Base-by-base conservation (phyloP, 2,113 vertebrate species). In the Herpailurus yagouaroundi region DNA sequence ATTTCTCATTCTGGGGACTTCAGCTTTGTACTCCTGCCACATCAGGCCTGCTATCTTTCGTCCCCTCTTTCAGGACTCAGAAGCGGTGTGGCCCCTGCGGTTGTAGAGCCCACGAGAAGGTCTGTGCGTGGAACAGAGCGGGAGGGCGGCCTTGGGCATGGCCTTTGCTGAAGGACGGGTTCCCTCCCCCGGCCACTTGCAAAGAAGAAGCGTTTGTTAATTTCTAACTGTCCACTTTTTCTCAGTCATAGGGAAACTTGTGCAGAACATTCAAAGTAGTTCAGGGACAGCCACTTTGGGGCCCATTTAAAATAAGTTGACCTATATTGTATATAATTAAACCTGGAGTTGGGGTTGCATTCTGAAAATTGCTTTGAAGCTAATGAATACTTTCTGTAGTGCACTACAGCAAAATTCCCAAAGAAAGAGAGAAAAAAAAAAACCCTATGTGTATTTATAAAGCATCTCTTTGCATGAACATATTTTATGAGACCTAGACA, bases 241-340 rank as follows among this genome's bases (percentile, higher is more conserved):
- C 45, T 74, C 88, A 55, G n/a, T 45, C n/a, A 60, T 13, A 50
- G 36, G 50, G 77, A 95, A 85, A 86, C 31, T 93, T 77, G 50
- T 33, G 77, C 1, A 36, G 63, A 95, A 76, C 77, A 64, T 41
- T 19, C 9, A 41, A 63, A 95, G 68, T 96, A 79, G 50, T 95
- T 96, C 93, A 93, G n/a, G 85, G 25, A 48, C 52, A 94, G 73
- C 36, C 69, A 69, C 82, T 57, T 36, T 31, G 31, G 85, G 81
- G 33, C 91, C 85, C 80, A 27, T 94, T 85, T 95, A 73, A 95
- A 95, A 84, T 94, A 93, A 96, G 50, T 33, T 97, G 96, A 96
- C 85, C 91, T 91, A 77, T 64, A 93, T 95, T 87, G 50, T 45
- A 38, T 85, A 45, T 92, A 85, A 97, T 96, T 95, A 97, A 96